Base-by-base conservation (phyloP, 2,888 invertebrate species). In the Petrolisthes manimaculis region DNA sequence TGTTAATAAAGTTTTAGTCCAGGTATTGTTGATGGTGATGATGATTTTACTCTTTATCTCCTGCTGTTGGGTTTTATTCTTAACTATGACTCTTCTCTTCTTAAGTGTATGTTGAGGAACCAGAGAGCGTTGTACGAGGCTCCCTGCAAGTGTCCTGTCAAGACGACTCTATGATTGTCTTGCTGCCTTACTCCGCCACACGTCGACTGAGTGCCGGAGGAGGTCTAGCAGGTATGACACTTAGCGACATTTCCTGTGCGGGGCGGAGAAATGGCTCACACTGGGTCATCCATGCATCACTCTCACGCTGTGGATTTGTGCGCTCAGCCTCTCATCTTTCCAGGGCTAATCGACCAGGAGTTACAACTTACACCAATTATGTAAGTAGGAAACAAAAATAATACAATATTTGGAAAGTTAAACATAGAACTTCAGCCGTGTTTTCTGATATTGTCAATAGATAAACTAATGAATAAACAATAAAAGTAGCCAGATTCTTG, bases 81-180 rank as follows among this genome's bases (percentile, higher is more conserved):
- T 37, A 37, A 3, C 56, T 61, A 9, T 5, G 8, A 8, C 79
- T 12, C 69, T 86, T 53, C n/a, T 56, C 24, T 14, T 9, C 61
- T n/a, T 14, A 74, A 88, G 88, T 84, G 24, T 84, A 88, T 74
- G 81, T 56, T 18, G 85, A 85, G 21, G 88, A 89, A 56, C 82
- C 82, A 24, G 55, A 53, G 9, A 51, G 61, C 6, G 55, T 89
- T 1, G 71, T 89, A 4, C 84, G 81, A 5, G 71, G 53, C 9
- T 84, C 82, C 4, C 71, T 89, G 5, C 67, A 75, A 1, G 88
- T 89, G 37, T n/a, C 51, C 51, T 89, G 88, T 18, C 77, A 83
- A 37, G 21, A 54, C 6, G 37, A 24, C 21, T 5, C 69, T 3
- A 85, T 89, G 85, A 89, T 85, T 21, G 81, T 85, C 3, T 54